Base-by-base conservation (phyloP, 2,888 invertebrate species). In the Plagodis pulveraria region DNA sequence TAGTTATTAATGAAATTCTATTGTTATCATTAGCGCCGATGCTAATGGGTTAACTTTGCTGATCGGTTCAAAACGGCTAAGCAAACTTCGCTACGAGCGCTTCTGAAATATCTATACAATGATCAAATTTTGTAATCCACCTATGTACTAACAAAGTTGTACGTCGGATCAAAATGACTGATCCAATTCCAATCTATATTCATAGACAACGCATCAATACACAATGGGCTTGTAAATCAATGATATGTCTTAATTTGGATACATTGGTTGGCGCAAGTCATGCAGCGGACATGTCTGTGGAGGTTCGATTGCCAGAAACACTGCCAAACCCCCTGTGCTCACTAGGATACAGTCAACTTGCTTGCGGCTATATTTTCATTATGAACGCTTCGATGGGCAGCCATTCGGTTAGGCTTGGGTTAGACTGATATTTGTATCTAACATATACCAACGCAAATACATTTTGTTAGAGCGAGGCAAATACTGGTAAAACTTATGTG, bases 221-320 rank as follows among this genome's bases (percentile, higher is more conserved):
- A 61, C 50, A 60, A 52, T 50, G 45, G 48, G 48, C 42, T 38
- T 38, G 50, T 65, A 65, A 58, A 66, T 63, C 61, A 63, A 57
- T 63, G 50, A 60, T 63, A 43, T 47, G 50, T 58, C 59, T 64
- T 65, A 61, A 62, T 65, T 63, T 65, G 58, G 66, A 69, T 61
- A 51, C 55, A 69, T 66, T 51, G 61, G 47, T 56, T 64, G 55
- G 65, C 58, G 58, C 52, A 56, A 61, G 33, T 45, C 61, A 65
- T 82, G 79, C 71, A 62, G 58, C 58, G 66, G 81, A 81, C 78
- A 69, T 76, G 76, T 71, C 75, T 73, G 66, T 67, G 71, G 70
- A 72, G 67, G 73, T 72, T 72, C 76, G 72, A 75, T 76, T 71
- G 72, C 67, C 75, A 78, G 74, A 74, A 79, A 76, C 71, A 81